Conservation (phyloP, 2,113 vertebrate species). For the Fregata magnificens region DNA sequence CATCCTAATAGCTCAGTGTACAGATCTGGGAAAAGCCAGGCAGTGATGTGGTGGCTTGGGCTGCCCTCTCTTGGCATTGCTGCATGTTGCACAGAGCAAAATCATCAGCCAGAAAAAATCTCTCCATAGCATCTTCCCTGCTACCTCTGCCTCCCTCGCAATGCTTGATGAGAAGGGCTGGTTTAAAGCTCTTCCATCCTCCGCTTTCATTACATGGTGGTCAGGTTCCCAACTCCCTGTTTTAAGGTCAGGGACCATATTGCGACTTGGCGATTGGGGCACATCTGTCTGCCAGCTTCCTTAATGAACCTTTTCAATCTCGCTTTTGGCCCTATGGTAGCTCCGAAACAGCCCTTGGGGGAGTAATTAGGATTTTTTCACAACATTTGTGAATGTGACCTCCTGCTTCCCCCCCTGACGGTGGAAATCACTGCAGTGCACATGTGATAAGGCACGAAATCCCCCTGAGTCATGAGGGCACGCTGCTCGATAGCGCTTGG, state of each 20-base stretch:
- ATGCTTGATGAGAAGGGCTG: not conserved
- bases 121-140: not conserved
- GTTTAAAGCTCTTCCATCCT: not conserved
- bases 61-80: constrained; percentile 59
- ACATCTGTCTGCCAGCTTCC: constrained; percentile 14
- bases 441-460: not conserved
- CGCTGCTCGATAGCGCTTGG: not conserved
- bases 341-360: not conserved
- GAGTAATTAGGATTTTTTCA: not conserved
- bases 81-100: not conserved
- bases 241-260: not conserved
- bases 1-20: fast-evolving
- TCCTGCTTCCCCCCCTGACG: not conserved
- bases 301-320: not conserved
- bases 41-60: not conserved
- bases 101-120: not conserved
- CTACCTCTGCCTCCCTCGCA: not conserved
- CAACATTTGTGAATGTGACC: not conserved
- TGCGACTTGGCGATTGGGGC: not conserved
- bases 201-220: fast-evolving
- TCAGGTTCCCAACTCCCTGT: not conserved
- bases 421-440: not conserved
- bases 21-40: not conserved
- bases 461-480: not conserved
- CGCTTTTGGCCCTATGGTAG: not conserved